Evolutionary conservation across 2,113 vertebrate species (phyloP).

Genomic region (Pristiophorus japonicus): DNA sequence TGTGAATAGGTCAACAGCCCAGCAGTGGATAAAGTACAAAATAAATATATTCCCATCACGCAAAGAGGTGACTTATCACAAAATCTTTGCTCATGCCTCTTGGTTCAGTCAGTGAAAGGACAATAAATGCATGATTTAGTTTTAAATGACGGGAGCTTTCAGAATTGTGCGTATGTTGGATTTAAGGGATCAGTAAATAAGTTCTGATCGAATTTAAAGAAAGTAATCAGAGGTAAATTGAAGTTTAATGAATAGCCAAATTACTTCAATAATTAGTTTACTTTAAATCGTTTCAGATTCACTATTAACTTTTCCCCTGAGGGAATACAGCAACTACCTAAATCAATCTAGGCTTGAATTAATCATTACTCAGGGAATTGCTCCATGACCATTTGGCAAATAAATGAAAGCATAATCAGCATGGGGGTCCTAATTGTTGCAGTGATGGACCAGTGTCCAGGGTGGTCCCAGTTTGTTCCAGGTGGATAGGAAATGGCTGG

Average conservation of each 20-base stretch:
- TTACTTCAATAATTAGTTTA: neutral
- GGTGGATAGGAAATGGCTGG: no score
- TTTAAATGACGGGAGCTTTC: neutral
- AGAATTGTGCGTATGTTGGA: neutral
- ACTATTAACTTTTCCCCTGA: neutral
- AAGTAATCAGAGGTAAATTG: neutral
- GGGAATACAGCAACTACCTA: neutral
- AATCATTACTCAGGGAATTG: neutral
- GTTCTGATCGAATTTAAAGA: neutral
- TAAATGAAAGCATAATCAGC: no score
- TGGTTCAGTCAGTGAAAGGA: no score
- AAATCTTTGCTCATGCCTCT: neutral
- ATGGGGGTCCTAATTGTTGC: no score
- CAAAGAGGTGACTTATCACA: neutral
- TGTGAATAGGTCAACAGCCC: neutral
- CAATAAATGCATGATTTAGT: neutral
- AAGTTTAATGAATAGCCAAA: neutral
- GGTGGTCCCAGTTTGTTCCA: neutral
- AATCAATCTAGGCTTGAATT: neutral
- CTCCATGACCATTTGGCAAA: no score
- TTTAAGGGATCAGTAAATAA: neutral
- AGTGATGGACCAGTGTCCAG: neutral
- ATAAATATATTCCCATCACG: neutral
- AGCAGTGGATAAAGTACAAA: neutral
- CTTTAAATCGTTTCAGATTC: neutral